A percentile compares a stretch with the other conserved stretches of the same genome.
phyloP scores from a whole-genome alignment of 2,888 invertebrate genomes.

The Prostheceraeus crozeri region DNA sequence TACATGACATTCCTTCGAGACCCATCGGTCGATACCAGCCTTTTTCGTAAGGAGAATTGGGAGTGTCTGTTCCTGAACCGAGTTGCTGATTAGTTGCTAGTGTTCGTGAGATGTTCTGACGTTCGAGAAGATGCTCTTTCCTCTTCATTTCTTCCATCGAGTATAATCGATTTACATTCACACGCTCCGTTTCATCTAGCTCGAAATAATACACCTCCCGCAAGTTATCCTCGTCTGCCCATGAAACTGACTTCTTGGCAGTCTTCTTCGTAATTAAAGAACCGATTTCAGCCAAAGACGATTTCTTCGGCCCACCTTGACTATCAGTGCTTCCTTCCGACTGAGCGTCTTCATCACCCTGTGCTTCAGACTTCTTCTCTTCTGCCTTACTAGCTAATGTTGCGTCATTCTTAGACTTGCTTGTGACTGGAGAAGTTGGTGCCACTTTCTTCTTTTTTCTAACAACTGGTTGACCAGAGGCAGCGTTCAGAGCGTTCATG shows the following conservation, averaged over 20 bases:
- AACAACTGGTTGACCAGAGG: constrained; percentile 28
- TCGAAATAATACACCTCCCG: constrained; percentile 81
- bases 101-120: constrained; percentile 44
- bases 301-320: constrained; percentile 12
- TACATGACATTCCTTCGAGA: constrained; percentile 22
- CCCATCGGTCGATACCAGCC: constrained; percentile 24
- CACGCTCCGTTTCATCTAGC: constrained; percentile 85
- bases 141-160: constrained; percentile 76
- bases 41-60: neutral
- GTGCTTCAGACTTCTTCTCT: too few species aligned
- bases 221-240: constrained; percentile 75
- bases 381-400: too few species aligned
- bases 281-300: constrained; percentile 23
- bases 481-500: constrained; percentile 22
- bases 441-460: constrained; percentile 33
- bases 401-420: too few species aligned
- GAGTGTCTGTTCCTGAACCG: too few species aligned
- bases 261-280: constrained; percentile 40
- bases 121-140: constrained; percentile 76
- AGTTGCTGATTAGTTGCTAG: neutral
- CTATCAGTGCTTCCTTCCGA: neutral
- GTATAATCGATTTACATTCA: constrained; percentile 82
- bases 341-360: neutral
- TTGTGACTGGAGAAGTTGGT: too few species aligned
- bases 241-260: constrained; percentile 63